Evolutionary conservation across 2,888 invertebrate species (phyloP).

Genomic region (Drosophila yooni): DNA sequence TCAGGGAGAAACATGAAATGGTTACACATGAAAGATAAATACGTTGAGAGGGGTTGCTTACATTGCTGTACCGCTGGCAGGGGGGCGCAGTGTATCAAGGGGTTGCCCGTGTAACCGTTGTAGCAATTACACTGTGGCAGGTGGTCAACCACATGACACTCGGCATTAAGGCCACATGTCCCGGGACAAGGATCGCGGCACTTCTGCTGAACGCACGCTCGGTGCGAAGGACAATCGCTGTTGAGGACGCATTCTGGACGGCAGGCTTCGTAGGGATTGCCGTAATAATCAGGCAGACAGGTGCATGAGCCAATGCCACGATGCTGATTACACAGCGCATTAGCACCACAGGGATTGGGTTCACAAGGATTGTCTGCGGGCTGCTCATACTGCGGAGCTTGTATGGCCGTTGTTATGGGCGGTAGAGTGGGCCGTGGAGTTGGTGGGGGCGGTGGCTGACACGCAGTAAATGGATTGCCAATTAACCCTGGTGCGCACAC

Average conservation of each 20-base stretch:
- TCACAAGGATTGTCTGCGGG: conserved; percentile 86
- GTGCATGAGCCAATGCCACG: conserved; percentile 89
- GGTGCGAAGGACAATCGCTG: conserved; percentile 90
- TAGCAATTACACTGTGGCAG: conserved; percentile 90
- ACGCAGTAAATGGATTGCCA: conserved; percentile 91
- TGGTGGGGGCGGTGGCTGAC: conserved; percentile 80
- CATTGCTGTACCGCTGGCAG: conserved; percentile 84
- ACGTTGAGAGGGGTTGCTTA: conserved; percentile 84
- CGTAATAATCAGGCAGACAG: conserved; percentile 89
- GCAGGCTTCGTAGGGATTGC: conserved; percentile 89
- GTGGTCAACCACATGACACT: conserved; percentile 91
- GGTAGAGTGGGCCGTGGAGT: conserved; percentile 7
- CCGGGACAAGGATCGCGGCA: conserved; percentile 93
- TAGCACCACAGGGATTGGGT: conserved; percentile 91
- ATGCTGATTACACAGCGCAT: conserved; percentile 88
- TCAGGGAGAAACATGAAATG: conserved; percentile 8
- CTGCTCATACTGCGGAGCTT: conserved; percentile 69
- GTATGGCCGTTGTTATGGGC: conserved; percentile 41
- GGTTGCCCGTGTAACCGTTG: conserved; percentile 89
- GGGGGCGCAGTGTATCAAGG: conserved; percentile 88
- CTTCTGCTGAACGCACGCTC: conserved; percentile 90
- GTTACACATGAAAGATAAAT: conserved; percentile 15
- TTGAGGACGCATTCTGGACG: conserved; percentile 92
- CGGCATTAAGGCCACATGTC: conserved; percentile 90
- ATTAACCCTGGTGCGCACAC: conserved; percentile 88